Evolutionary conservation across 2,797 vertebrate genomes (phyloP).

Genomic region (Octomys mimax): DNA sequence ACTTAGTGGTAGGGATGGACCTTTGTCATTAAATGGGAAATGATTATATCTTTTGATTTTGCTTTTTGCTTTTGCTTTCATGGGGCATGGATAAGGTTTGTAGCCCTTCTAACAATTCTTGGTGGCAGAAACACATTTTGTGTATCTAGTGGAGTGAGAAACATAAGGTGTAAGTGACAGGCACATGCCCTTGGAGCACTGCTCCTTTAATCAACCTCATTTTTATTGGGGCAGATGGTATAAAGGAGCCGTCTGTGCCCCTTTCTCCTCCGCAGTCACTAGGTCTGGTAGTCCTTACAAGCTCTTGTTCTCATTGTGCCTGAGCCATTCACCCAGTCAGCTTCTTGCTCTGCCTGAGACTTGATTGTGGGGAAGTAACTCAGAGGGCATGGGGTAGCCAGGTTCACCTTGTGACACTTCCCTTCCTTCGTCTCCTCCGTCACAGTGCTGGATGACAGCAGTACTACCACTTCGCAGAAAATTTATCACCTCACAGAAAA

Average conservation of each 20-base stretch:
- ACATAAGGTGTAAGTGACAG: neutral
- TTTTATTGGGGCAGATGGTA: neutral
- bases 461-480: no score
- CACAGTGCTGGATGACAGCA: neutral
- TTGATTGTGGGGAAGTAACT: no score
- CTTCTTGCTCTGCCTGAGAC: neutral
- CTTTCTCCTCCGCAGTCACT: neutral
- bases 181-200: rapidly evolving
- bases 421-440: neutral
- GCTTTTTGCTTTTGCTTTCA: neutral
- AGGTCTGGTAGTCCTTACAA: neutral
- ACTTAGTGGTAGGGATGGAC: neutral
- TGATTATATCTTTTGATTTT: neutral
- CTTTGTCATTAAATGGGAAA: neutral
- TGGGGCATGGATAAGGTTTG: neutral
- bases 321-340: no score
- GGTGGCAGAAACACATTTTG: neutral
- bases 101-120: neutral
- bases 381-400: no score
- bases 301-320: no score
- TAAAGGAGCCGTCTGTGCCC: neutral
- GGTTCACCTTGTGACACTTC: neutral
- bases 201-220: neutral
- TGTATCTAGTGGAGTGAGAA: neutral
- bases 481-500: no score